These are phyloP conservation scores for Echiichthys vipera DNA, from an alignment of 2,797 vertebrate genomes.

Conservation along the genomic window DNA sequence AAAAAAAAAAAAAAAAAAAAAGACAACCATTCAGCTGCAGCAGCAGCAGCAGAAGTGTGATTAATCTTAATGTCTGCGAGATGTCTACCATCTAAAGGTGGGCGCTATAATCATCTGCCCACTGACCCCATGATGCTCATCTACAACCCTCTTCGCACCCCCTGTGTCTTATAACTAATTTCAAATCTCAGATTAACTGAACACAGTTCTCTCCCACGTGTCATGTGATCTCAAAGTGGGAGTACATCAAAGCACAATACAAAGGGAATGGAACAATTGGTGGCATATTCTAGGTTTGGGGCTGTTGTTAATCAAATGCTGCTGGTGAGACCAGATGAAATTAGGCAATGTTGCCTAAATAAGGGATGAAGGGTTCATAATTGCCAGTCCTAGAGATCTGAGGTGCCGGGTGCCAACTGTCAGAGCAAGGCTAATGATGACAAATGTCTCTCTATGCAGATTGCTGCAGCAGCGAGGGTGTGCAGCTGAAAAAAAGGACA, in stretches of 20 bases:
- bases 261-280: slow-evolving; percentile 42
- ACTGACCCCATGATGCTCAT: slow-evolving; percentile 84
- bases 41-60: slow-evolving; percentile 66
- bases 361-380: slow-evolving; percentile 91
- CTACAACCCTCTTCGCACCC: slow-evolving; percentile 60
- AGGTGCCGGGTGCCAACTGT: slow-evolving; percentile 98
- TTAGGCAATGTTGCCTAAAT: slow-evolving; percentile 88
- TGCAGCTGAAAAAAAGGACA: slow-evolving; percentile 84
- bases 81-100: slow-evolving; percentile 79
- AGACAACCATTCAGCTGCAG: slow-evolving; percentile 40
- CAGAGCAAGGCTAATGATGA: slow-evolving; percentile 99
- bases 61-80: slow-evolving; percentile 85
- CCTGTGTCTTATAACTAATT: slow-evolving; percentile 63
- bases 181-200: slow-evolving; percentile 73
- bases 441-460: slow-evolving; percentile 99
- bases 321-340: slow-evolving; percentile 81
- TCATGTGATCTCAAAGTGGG: slow-evolving; percentile 45
- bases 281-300: slow-evolving; percentile 52
- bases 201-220: slow-evolving; percentile 32
- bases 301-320: slow-evolving; percentile 80
- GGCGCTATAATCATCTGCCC: slow-evolving; percentile 87
- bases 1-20: too few relatives aligned
- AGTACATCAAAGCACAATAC: slow-evolving; percentile 39
- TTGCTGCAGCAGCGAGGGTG: slow-evolving; percentile 83
- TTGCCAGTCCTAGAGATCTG: slow-evolving; percentile 95